These are phyloP conservation scores for Mesorhabditis belari DNA, from an alignment of 2,888 invertebrate species.

Conservation along the genomic window DNA sequence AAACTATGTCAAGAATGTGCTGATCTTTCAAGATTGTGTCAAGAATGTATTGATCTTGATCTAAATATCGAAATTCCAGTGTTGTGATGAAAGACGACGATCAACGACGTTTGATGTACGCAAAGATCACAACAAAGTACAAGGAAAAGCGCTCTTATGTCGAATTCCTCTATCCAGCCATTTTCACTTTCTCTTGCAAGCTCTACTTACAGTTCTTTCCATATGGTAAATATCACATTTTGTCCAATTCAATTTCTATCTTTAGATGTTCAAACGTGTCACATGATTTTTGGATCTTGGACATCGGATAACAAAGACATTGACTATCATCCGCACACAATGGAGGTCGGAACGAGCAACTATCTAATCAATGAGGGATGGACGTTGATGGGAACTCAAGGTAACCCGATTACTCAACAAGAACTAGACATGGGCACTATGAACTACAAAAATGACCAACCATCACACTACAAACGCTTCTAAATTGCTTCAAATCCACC, in stretches of 20 bases:
- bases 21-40: too few species aligned
- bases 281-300: slow-evolving; percentile 15
- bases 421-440: too few species aligned
- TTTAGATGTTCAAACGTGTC: slow-evolving; percentile 16
- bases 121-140: slow-evolving; percentile 11
- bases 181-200: slow-evolving; percentile 17
- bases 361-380: slow-evolving; percentile 19
- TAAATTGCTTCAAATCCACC: too few species aligned
- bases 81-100: slow-evolving; percentile 20
- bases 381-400: slow-evolving; percentile 11
- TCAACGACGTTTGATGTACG: slow-evolving; percentile 13
- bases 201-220: slow-evolving; percentile 15
- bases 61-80: too few species aligned
- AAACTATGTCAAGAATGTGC: neutral
- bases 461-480: too few species aligned
- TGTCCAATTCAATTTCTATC: slow-evolving; percentile 10
- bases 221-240: neutral
- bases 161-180: slow-evolving; percentile 17
- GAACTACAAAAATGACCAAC: too few species aligned
- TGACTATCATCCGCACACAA: slow-evolving; percentile 10
- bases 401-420: too few species aligned
- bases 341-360: slow-evolving; percentile 10
- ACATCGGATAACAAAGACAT: slow-evolving; percentile 16
- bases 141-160: slow-evolving; percentile 4
- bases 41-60: too few species aligned